Evolutionary conservation across 2,797 vertebrate species (phyloP), one percentile per base, ranked within the genome.

Genomic region (Rhinogobio ventralis): DNA sequence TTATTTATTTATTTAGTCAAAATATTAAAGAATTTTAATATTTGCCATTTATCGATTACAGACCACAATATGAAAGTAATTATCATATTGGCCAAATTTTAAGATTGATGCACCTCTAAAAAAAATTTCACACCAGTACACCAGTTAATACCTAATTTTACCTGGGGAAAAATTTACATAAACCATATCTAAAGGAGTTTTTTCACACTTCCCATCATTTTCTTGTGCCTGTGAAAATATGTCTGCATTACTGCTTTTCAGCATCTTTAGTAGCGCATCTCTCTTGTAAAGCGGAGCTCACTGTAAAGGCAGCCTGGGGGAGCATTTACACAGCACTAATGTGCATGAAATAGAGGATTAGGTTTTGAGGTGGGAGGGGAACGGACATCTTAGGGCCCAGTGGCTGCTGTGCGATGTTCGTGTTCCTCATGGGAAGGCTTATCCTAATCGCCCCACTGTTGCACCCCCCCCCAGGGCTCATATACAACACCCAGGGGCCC

Each of bases 341-440:
- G 85, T 89, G 88, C 89, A 89, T 90, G 89, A 89, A 89, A 90
- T 88, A 78, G 85, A 80, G 86, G 85, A 87, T 90, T 90, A 88
- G 75, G 71, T 76, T 82, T 85, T 25, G 51, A 85, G 76, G 85
- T 84, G 78, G 86, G 86, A 82, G 88, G 81, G 87, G 79, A 87
- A 77, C 66, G 57, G 53, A 88, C 88, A 86, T 90, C 84, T 90
- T 87, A 83, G 74, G 82, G 86, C 73, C 74, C 49, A 81, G 83
- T 62, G 69, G 71, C 88, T 81, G 86, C 86, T 78, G 71, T 78
- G 81, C 78, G 75, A 79, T 90, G 89, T 82, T 76, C 76, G n/a
- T 83, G 71, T 87, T 84, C 88, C 89, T 88, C 88, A 87, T 85
- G 85, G 81, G 81, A 87, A 89, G 81, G 86, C 84, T 90, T 88